A percentile compares a stretch with the other conserved stretches of the same genome.
Conservation (phyloP, 2,113 vertebrate genomes). For the Naja naja region DNA sequence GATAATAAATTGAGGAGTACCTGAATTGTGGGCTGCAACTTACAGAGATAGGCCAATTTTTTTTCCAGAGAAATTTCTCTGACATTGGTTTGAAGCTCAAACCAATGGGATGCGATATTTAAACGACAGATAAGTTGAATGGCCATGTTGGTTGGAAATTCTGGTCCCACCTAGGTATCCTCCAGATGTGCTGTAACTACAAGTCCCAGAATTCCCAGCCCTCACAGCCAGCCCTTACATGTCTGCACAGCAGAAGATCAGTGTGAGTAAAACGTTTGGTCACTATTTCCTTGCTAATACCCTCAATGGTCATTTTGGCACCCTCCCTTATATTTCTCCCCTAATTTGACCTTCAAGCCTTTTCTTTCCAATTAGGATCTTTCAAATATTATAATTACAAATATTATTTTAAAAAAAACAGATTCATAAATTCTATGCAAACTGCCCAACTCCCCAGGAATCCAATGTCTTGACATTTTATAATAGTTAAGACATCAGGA, state of each 20-base stretch:
- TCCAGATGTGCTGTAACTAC: background rate
- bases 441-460: background rate
- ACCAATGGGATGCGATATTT: no score
- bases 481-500: background rate
- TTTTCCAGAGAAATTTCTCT: background rate
- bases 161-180: background rate
- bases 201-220: background rate
- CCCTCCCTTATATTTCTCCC: background rate
- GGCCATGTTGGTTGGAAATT: background rate
- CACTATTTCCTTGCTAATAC: background rate
- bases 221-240: background rate
- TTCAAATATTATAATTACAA: background rate
- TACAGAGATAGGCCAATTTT: background rate
- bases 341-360: background rate
- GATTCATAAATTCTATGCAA: background rate
- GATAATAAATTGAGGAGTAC: no score
- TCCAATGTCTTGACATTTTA: background rate
- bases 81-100: background rate
- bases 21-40: no score
- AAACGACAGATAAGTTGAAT: background rate
- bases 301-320: background rate
- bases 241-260: background rate
- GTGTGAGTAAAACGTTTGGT: background rate
- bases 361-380: background rate
- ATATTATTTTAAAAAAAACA: background rate